Evolutionary conservation across 1,140 invertebrate species (phyloP), one percentile per base, ranked within the genome.

Genomic region (Scaptomyza hsui): DNA sequence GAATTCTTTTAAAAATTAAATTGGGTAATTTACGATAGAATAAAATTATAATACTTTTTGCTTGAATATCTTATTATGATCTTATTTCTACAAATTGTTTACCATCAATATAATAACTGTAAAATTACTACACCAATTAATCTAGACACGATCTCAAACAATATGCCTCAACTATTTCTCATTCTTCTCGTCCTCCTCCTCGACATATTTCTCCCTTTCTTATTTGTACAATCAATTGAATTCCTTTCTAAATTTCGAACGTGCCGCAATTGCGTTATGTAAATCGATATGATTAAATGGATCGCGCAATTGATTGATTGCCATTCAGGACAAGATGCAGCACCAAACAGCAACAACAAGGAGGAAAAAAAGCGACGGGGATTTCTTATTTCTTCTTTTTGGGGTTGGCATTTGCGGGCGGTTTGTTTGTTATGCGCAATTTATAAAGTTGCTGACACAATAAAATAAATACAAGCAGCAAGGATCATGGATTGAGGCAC

Each of bases 361-460:
- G 16, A 42, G 2, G 15, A 32, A 37, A 53, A 32, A n/a, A 21
- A 16, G 19, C 18, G 18, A 6, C 15, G 45, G 15, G 53, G 16
- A 69, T 59, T 62, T 42, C 9, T 42, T 42, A 45, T 44, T 44
- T 3, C 4, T n/a, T 24, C 9, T 53, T 45, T 51, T 15, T 49
- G 35, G 10, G 51, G 18, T 24, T 61, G 32, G 49, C 26, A 51
- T 80, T 80, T 80, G 79, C 79, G 79, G 79, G 79, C 79, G 79
- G 79, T 83, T 83, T 83, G 79, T 83, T 83, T 81, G 26, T 78
- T 83, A 70, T 82, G 71, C 79, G 79, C 79, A 83, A 83, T 83
- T 83, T 83, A 75, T 68, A 83, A 83, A 83, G 79, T 83, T 83
- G 79, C 79, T 83, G 79, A 78, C 79, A 78, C 65, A 83, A 83